A percentile compares a stretch with the other conserved stretches of the same genome.
Conservation (phyloP, 2,113 vertebrate species). For the Nothocercus nigrocapillus region DNA sequence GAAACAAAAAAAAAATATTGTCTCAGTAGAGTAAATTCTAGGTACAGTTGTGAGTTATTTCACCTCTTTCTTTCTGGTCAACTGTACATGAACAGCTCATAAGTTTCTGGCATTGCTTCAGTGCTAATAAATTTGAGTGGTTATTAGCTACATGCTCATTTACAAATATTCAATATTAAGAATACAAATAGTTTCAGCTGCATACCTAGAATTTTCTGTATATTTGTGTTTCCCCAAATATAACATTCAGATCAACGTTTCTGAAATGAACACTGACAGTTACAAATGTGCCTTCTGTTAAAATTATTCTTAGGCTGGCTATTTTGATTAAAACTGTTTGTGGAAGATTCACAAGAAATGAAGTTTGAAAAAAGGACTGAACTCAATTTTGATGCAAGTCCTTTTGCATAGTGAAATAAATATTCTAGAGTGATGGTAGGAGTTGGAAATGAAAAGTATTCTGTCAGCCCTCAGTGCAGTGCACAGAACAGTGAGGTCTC, state of each 20-base stretch:
- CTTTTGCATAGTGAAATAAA: neutral
- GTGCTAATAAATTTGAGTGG: slow-evolving; percentile 6
- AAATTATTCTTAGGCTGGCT: slow-evolving; percentile 16
- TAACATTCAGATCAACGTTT: slow-evolving; percentile 3
- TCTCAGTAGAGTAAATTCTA: neutral
- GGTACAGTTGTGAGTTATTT: neutral
- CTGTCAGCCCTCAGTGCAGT: neutral
- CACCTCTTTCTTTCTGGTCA: neutral
- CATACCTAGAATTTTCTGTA: neutral
- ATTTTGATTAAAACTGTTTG: slow-evolving; percentile 31
- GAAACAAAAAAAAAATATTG: neutral
- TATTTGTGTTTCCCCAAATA: slow-evolving; percentile 13
- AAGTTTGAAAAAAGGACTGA: slow-evolving; percentile 36
- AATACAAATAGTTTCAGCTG: slow-evolving; percentile 25
- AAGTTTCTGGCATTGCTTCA: slow-evolving; percentile 7
- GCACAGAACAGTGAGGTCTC: neutral
- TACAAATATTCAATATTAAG: neutral
- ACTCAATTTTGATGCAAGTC: slow-evolving; percentile 11
- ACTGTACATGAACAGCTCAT: neutral
- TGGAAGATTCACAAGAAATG: slow-evolving; percentile 26
- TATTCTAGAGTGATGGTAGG: neutral
- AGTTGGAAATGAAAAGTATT: neutral
- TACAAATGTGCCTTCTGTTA: slow-evolving; percentile 34
- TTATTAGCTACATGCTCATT: neutral
- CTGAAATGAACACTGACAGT: slow-evolving; percentile 25